Conservation (phyloP, 1,140 invertebrate species). For the Chironomus striatipennis region DNA sequence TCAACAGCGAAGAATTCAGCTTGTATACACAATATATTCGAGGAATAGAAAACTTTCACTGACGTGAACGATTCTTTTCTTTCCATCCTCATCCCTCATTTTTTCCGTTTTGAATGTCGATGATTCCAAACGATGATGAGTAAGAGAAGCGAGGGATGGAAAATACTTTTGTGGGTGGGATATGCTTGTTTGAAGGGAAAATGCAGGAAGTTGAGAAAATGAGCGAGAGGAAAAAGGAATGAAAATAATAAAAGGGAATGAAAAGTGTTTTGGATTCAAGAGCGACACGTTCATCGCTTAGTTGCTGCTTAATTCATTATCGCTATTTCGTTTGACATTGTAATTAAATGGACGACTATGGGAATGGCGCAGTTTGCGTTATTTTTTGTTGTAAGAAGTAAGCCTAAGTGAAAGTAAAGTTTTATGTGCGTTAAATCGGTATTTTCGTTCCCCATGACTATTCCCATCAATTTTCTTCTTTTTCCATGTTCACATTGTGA, state of each 20-base stretch:
- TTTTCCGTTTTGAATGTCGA: neutral
- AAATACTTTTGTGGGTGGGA: neutral
- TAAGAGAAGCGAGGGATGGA: conserved; percentile 17
- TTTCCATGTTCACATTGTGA: neutral
- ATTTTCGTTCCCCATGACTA: neutral
- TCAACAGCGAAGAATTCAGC: neutral
- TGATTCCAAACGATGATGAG: neutral
- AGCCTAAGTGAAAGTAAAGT: neutral
- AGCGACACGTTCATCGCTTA: too few species aligned
- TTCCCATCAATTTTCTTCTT: too few species aligned
- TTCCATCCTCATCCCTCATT: too few species aligned
- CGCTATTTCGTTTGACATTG: neutral
- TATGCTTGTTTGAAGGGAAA: neutral
- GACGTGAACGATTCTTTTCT: neutral
- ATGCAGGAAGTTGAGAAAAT: neutral
- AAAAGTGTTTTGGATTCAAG: too few species aligned
- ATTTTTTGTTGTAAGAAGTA: neutral
- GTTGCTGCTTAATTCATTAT: conserved; percentile 5
- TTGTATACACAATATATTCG: neutral
- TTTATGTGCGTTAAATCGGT: neutral
- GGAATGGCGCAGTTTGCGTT: neutral
- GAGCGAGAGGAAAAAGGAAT: neutral
- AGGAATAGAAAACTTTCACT: conserved; percentile 7
- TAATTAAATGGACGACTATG: neutral
- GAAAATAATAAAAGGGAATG: neutral